Percentiles rank a stretch among this genome's conserved stretches.
phyloP scores from a whole-genome alignment of 2,888 invertebrate species.

The Actias luna region DNA sequence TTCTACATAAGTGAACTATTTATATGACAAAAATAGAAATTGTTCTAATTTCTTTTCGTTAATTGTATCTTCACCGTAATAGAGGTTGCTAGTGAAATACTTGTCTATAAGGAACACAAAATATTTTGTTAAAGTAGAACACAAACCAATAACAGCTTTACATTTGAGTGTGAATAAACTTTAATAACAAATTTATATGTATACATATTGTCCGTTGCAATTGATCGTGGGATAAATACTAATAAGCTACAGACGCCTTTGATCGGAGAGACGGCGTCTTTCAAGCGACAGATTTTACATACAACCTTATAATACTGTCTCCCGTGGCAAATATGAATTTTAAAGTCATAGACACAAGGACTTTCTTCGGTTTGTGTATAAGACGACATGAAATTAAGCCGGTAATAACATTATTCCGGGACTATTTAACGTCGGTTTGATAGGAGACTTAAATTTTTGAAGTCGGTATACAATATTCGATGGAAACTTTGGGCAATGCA shows the following conservation, averaged over 20 bases:
- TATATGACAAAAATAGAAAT: no score
- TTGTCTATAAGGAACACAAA: no score
- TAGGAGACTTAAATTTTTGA: constrained; percentile 34
- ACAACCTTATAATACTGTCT: constrained; percentile 20
- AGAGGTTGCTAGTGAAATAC: no score
- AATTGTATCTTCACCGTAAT: no score
- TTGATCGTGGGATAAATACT: constrained; percentile 54
- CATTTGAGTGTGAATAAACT: constrained; percentile 12
- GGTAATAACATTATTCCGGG: constrained; percentile 64
- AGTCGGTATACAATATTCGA: constrained; percentile 14
- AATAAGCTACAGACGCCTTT: constrained; percentile 58
- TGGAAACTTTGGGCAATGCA: constrained; percentile 1
- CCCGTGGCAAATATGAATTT: constrained; percentile 23
- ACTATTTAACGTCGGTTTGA: constrained; percentile 57
- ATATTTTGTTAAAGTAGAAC: no score
- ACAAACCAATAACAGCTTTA: no score
- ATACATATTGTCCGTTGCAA: constrained; percentile 45
- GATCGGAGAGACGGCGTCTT: constrained; percentile 45
- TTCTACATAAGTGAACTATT: no score
- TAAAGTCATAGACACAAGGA: constrained; percentile 21
- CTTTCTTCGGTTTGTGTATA: constrained; percentile 12
- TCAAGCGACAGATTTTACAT: constrained; percentile 47
- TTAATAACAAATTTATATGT: constrained; percentile 5
- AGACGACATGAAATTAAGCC: constrained; percentile 45
- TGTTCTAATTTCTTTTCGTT: no score